These are phyloP conservation scores for Drosophila hydei DNA, from an alignment of 1,140 invertebrate species.

Conservation along the genomic window DNA sequence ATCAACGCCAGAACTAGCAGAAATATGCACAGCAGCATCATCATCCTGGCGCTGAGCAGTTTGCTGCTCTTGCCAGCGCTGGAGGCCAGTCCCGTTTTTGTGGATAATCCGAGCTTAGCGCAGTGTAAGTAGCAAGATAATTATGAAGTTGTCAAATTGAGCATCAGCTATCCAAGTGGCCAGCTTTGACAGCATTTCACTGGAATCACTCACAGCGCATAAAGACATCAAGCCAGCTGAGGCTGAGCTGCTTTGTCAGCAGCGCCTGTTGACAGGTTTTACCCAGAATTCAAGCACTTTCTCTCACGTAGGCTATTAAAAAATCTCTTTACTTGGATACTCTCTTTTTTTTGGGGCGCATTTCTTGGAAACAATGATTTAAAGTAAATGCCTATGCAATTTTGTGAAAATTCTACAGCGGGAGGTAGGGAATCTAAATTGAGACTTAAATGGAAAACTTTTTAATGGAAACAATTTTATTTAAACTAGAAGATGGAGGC, in stretches of 20 bases:
- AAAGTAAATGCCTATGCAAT: constrained; percentile 39
- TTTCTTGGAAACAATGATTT: constrained; percentile 38
- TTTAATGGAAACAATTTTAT: too few species aligned
- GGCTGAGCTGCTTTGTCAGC: constrained; percentile 6
- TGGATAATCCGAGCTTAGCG: constrained; percentile 83
- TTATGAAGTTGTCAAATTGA: constrained; percentile 17
- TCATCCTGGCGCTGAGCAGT: constrained; percentile 55
- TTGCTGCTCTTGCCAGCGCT: constrained; percentile 47
- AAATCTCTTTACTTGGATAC: constrained; percentile 1
- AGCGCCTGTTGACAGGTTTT: constrained; percentile 43
- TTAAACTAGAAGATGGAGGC: not conserved
- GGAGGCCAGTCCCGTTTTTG: constrained; percentile 74
- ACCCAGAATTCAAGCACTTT: constrained; percentile 73
- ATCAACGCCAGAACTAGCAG: constrained; percentile 29
- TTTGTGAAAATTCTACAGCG: constrained; percentile 7
- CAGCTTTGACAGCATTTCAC: constrained; percentile 38
- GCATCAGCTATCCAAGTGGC: constrained; percentile 4
- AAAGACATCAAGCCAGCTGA: constrained; percentile 42
- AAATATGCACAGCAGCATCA: constrained; percentile 24
- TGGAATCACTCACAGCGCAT: constrained; percentile 37
- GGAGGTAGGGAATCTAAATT: not conserved
- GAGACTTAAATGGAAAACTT: too few species aligned
- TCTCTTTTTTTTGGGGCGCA: constrained; percentile 49
- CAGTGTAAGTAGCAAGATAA: constrained; percentile 74
- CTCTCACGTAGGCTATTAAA: constrained; percentile 77